phyloP scores from a whole-genome alignment of 2,888 invertebrate species.

The Hetaerina titia region DNA sequence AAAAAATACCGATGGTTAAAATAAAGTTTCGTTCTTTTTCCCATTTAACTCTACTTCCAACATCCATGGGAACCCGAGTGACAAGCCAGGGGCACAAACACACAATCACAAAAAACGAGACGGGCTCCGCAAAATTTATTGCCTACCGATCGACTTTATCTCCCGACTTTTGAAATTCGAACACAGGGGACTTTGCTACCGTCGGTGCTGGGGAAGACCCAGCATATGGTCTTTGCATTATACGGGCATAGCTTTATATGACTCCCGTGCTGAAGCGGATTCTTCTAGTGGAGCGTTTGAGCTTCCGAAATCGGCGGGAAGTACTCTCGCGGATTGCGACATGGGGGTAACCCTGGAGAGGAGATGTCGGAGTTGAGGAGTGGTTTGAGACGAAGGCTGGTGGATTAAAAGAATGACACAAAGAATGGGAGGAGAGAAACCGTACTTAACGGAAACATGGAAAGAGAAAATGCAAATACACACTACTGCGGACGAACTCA shows the following conservation, averaged over 20 bases:
- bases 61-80: not conserved
- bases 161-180: constrained; percentile 3
- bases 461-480: not conserved
- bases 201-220: not conserved
- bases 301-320: not conserved
- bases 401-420: not conserved
- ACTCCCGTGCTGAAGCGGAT: not conserved
- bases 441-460: not conserved
- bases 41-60: not conserved
- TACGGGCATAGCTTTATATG: not conserved
- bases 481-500: not conserved
- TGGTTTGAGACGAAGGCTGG: no score
- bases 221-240: not conserved
- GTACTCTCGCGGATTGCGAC: not conserved
- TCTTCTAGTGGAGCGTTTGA: not conserved
- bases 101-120: not conserved
- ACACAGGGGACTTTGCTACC: not conserved
- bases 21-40: not conserved
- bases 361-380: not conserved
- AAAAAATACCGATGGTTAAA: not conserved
- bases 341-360: not conserved
- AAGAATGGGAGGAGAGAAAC: not conserved
- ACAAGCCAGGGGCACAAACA: not conserved
- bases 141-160: constrained; percentile 6
- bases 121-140: not conserved